Base-by-base conservation (phyloP, 2,113 vertebrate genomes). In the Tichodroma muraria region DNA sequence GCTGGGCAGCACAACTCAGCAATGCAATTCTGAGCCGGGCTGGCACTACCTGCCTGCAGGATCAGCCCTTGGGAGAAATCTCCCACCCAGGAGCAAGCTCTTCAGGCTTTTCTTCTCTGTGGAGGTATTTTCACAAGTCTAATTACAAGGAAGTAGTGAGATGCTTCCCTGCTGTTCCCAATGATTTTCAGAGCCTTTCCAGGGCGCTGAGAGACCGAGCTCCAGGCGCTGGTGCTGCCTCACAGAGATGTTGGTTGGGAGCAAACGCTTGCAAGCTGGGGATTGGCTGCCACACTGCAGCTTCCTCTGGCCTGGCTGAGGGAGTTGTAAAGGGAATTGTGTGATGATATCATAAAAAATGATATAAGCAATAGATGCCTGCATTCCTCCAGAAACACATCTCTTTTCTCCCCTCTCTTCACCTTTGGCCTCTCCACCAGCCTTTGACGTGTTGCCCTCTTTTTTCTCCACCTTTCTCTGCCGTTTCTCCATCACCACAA, bases 101-200 rank as follows among this genome's bases (percentile, higher is more conserved):
- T 71, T 31, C 35, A 49, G 71, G 60, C 69, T 73, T 35, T 68
- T 63, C 78, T 52, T n/a, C 71, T 87, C 84, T 45, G 35, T 0
- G 1, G 71, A n/a, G 15, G 63, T 54, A 44, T 47, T 88, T 85
- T 60, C 88, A 83, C 59, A 70, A 81, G 35, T 44, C 54, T 88
- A 94, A 95, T 95, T 95, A 94, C 72, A 80, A 52, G 76, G 72
- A 94, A 63, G 68, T 79, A 61, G 76, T 4, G 60, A 85, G 89
- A 60, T 37, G 87, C 27, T 31, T 53, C 52, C 82, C 85, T 45
- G 89, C 85, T 30, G 76, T 53, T 88, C 71, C 2, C 5, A 77
- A 9, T 0, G 1, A 15, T 13, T 83, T 80, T 65, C 63, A 42
- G 4, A 0, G 0, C 56, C 72, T 88, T 84, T 54, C 38, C 25